Percentiles rank a stretch among this genome's conserved stretches.
Evolutionary conservation across 2,113 vertebrate genomes (phyloP).

Genomic region (Enhydra lutris): DNA sequence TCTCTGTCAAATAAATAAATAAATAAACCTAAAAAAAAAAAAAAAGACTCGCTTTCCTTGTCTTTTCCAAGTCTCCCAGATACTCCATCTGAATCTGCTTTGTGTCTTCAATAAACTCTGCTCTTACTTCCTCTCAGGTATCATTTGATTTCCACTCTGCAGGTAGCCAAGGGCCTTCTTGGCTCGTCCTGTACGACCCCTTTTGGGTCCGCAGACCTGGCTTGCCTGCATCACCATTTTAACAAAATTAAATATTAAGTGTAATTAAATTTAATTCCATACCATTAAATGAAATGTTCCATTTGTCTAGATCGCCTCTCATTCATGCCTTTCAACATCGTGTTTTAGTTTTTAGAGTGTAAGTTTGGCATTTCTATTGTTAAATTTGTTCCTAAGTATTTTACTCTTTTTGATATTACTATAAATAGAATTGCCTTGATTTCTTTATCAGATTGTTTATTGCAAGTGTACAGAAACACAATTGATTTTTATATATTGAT

Average conservation of each 20-base stretch:
- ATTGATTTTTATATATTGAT: background rate
- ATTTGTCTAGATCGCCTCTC: background rate
- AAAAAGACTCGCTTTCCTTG: background rate
- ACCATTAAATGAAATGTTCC: background rate
- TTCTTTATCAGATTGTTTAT: background rate
- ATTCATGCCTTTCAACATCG: background rate
- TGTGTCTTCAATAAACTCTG: background rate
- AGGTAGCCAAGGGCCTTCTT: background rate
- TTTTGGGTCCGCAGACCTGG: background rate
- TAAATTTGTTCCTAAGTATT: background rate
- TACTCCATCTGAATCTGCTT: background rate
- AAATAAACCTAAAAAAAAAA: too few species aligned
- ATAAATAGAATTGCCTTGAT: background rate
- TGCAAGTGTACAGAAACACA: background rate
- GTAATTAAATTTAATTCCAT: background rate
- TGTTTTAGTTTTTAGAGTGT: background rate
- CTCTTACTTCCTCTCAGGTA: background rate
- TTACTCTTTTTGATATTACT: background rate
- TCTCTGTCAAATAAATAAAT: too few species aligned
- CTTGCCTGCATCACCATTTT: background rate
- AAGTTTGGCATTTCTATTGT: background rate
- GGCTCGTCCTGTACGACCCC: background rate
- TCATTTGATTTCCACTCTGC: background rate
- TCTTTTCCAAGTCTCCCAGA: background rate
- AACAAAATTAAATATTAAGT: background rate